Percentiles rank a stretch among this genome's conserved stretches.
Evolutionary conservation across 2,888 invertebrate genomes (phyloP).

Genomic region (Chymomyza procnemis): DNA sequence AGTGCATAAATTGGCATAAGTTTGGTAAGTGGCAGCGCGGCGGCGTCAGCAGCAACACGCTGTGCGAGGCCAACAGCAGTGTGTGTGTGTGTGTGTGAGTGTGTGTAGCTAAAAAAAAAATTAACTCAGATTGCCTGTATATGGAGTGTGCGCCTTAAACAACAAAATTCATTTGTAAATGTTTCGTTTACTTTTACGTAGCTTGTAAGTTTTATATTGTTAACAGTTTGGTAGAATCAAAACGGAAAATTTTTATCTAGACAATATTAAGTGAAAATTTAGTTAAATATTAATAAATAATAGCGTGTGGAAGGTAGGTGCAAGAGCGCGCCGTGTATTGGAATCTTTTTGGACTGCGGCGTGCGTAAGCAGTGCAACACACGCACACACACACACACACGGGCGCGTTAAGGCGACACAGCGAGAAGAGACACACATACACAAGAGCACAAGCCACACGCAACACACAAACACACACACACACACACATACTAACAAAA

Average conservation of each 20-base stretch:
- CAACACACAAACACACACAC: slow-evolving; percentile 10
- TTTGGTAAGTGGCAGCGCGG: not conserved
- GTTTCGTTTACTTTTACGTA: not conserved
- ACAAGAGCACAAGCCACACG: slow-evolving; percentile 5
- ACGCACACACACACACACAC: slow-evolving; percentile 6
- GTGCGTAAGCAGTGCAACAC: slow-evolving; percentile 3
- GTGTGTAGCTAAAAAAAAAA: slow-evolving; percentile 26
- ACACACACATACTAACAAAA: slow-evolving; percentile 2
- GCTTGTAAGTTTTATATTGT: too few species aligned
- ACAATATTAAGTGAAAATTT: too few species aligned
- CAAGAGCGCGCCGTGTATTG: slow-evolving; percentile 49
- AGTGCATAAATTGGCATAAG: not conserved
- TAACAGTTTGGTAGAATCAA: too few species aligned
- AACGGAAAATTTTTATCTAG: too few species aligned
- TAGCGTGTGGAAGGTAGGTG: slow-evolving; percentile 11
- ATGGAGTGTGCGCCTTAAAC: not conserved
- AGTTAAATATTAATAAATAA: not conserved
- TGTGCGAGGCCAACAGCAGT: slow-evolving; percentile 34
- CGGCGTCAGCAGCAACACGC: not conserved
- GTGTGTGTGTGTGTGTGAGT: too few species aligned
- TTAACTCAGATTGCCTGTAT: not conserved
- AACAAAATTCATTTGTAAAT: not conserved
- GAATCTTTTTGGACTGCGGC: slow-evolving; percentile 26
- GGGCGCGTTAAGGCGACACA: not conserved
- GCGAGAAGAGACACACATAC: slow-evolving; percentile 11